A percentile compares a stretch with the other conserved stretches of the same genome.
Evolutionary conservation across 1,140 invertebrate genomes (phyloP).

Genomic region (Homalodisca vitripennis): DNA sequence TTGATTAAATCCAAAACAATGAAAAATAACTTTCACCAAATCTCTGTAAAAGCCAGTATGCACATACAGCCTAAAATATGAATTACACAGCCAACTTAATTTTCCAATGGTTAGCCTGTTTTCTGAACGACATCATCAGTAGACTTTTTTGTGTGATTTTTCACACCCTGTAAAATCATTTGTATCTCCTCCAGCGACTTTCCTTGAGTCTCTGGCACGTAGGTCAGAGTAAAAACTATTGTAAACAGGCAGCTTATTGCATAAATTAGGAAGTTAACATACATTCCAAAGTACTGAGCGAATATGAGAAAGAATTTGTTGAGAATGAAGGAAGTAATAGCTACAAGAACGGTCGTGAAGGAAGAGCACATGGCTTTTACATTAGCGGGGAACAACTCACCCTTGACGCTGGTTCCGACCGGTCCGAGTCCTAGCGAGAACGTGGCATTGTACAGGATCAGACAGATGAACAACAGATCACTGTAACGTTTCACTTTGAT

Average conservation of each 20-base stretch:
- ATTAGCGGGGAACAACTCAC: slow-evolving; percentile 34
- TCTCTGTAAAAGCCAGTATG: no score
- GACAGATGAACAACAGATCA: slow-evolving; percentile 30
- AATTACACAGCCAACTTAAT: no score
- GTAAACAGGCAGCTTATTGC: slow-evolving; percentile 56
- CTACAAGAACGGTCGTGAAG: slow-evolving; percentile 35
- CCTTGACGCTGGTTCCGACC: slow-evolving; percentile 35
- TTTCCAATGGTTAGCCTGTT: no score
- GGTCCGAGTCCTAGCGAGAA: slow-evolving; percentile 35
- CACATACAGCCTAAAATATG: no score
- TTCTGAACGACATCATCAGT: no score
- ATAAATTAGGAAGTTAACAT: slow-evolving; percentile 78
- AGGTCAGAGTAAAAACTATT: slow-evolving; percentile 61
- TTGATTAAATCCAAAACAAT: no score
- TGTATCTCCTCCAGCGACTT: slow-evolving; percentile 75
- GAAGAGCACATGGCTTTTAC: slow-evolving; percentile 34
- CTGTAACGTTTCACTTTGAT: slow-evolving; percentile 4
- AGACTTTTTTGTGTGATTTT: no score
- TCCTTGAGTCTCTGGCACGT: slow-evolving; percentile 80
- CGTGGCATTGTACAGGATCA: slow-evolving; percentile 26
- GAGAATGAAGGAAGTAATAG: slow-evolving; percentile 56
- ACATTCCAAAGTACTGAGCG: slow-evolving; percentile 57
- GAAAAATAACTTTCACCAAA: no score
- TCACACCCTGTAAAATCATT: slow-evolving; percentile 47
- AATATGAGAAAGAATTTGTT: slow-evolving; percentile 72